Percentiles rank a stretch among this genome's conserved stretches.
phyloP scores from a whole-genome alignment of 2,113 vertebrate genomes.

The Mus pahari region DNA sequence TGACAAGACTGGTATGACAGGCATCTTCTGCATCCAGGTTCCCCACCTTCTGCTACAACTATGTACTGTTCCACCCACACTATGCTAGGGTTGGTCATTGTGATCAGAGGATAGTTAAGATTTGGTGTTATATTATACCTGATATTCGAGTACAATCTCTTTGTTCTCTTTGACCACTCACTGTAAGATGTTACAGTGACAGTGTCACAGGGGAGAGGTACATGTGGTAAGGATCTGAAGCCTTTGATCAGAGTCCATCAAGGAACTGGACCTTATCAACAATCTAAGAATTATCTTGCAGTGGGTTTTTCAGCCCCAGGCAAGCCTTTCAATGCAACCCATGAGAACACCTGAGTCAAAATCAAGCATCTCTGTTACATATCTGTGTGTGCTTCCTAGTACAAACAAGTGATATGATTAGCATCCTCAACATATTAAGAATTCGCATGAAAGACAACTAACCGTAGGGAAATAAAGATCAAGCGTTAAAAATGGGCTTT shows the following conservation, averaged over 20 bases:
- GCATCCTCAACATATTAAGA: not conserved
- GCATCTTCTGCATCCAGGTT: not conserved
- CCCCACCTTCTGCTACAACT: not conserved
- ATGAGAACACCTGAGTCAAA: not conserved
- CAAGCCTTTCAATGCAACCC: not conserved
- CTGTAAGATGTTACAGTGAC: not conserved
- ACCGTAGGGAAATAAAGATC: not conserved
- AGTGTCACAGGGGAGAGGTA: not conserved
- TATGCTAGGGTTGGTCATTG: not conserved
- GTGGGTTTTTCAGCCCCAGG: not conserved
- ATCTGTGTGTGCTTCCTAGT: not conserved
- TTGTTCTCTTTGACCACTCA: not conserved
- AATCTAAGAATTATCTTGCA: not conserved
- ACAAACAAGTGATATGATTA: not conserved
- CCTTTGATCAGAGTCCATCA: not conserved
- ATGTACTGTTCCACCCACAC: not conserved
- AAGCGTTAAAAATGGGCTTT: not conserved
- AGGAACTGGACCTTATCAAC: not conserved
- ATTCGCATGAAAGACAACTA: constrained; percentile 4
- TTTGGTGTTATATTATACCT: not conserved
- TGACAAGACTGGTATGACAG: not conserved
- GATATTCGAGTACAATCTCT: not conserved
- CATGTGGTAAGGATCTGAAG: not conserved
- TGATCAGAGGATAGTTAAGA: not conserved
- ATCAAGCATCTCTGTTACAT: not conserved